A percentile compares a stretch with the other conserved stretches of the same genome.
Evolutionary conservation across 2,888 invertebrate genomes (phyloP).

Genomic region (Noctua comes): DNA sequence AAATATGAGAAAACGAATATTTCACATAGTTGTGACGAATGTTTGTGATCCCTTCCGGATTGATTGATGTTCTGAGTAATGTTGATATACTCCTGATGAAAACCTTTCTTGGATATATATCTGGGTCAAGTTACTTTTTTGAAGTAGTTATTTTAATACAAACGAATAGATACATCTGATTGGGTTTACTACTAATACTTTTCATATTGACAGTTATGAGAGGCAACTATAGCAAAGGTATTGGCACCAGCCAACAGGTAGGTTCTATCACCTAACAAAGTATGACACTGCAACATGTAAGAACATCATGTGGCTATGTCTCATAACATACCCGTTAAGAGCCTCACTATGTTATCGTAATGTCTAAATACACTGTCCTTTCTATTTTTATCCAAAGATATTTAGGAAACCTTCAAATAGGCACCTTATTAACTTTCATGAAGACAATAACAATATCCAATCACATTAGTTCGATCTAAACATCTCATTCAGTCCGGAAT

Average conservation of each 20-base stretch:
- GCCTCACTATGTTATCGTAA: background rate
- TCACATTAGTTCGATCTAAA: constrained; percentile 29
- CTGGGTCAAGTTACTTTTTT: constrained; percentile 11
- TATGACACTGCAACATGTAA: background rate
- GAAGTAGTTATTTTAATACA: background rate
- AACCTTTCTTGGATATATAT: constrained; percentile 15
- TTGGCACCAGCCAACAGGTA: background rate
- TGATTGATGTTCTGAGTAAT: constrained; percentile 38
- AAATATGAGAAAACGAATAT: constrained; percentile 36
- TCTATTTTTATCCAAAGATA: background rate
- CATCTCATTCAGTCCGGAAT: constrained; percentile 52
- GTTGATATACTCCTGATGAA: constrained; percentile 34
- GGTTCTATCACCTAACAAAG: background rate
- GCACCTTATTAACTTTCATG: background rate
- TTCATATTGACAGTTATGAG: background rate
- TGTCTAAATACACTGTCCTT: background rate
- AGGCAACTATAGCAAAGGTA: background rate
- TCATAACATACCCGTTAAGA: background rate
- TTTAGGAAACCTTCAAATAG: background rate
- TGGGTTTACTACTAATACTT: background rate
- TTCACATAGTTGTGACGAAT: constrained; percentile 25
- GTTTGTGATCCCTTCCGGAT: constrained; percentile 38
- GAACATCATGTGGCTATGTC: background rate
- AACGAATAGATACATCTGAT: background rate
- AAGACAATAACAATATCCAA: background rate